phyloP scores from a whole-genome alignment of 2,113 vertebrate genomes.

The Sander vitreus region DNA sequence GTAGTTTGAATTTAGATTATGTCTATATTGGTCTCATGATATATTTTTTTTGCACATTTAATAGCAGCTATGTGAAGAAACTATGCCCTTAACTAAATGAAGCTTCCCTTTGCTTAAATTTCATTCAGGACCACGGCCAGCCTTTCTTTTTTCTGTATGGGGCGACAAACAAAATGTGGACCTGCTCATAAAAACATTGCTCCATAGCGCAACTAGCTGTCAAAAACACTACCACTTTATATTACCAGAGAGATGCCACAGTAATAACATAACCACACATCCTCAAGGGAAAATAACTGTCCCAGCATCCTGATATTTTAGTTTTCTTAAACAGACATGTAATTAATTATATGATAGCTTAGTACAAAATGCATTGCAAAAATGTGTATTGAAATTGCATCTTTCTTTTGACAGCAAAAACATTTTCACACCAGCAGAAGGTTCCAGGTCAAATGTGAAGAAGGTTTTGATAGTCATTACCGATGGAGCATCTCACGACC shows the following conservation, averaged over 20 bases:
- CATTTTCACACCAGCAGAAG: not conserved
- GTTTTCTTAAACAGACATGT: too few species aligned
- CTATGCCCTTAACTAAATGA: not conserved
- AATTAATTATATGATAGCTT: too few species aligned
- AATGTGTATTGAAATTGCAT: not conserved
- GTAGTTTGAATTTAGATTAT: too few species aligned
- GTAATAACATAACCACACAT: too few species aligned
- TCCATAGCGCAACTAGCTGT: not conserved
- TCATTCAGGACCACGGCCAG: not conserved
- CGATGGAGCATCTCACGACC: conserved; percentile 72
- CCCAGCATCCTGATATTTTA: too few species aligned
- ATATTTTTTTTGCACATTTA: too few species aligned
- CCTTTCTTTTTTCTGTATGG: not conserved
- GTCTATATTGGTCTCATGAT: too few species aligned
- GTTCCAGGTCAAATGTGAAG: conserved; percentile 61
- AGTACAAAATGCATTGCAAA: not conserved
- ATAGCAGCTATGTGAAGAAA: too few species aligned
- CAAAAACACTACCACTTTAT: too few species aligned
- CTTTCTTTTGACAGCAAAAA: conserved; percentile 39
- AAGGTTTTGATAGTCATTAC: conserved; percentile 82
- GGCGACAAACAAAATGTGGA: not conserved
- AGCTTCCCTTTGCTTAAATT: not conserved
- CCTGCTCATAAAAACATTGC: not conserved
- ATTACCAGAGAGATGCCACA: too few species aligned
- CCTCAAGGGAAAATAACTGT: too few species aligned